Conservation (phyloP, 23 tunicate genomes). For the Ascidia mentula region DNA sequence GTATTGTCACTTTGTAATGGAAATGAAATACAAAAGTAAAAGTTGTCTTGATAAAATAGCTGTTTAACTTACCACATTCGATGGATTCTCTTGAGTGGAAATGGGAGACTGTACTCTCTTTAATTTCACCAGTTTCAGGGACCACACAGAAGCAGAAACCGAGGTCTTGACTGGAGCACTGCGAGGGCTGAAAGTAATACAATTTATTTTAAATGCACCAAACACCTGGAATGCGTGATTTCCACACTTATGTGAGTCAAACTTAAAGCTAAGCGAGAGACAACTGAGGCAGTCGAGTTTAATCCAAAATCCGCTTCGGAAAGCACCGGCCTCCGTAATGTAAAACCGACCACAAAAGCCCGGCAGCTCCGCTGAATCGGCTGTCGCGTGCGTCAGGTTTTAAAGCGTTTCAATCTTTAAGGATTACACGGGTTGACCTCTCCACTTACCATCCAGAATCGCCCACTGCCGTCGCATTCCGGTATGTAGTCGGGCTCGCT, state of each 20-base stretch:
- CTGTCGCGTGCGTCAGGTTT: neutral
- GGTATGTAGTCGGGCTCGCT: slow-evolving; percentile 56
- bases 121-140: slow-evolving; percentile 21
- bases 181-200: slow-evolving; percentile 41
- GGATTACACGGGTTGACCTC: neutral
- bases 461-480: slow-evolving; percentile 48
- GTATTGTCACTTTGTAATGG: too few relatives aligned
- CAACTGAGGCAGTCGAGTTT: neutral
- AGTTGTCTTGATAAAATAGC: neutral
- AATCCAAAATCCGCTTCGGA: neutral
- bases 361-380: neutral
- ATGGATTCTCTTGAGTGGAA: slow-evolving; percentile 45
- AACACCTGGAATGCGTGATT: too few relatives aligned
- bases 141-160: slow-evolving; percentile 67
- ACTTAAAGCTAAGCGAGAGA: too few relatives aligned
- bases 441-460: slow-evolving; percentile 46
- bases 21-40: neutral
- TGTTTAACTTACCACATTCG: slow-evolving; percentile 49
- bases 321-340: neutral
- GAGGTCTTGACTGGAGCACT: slow-evolving; percentile 49
- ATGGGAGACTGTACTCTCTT: slow-evolving; percentile 15
- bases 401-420: neutral
- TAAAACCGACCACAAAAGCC: neutral
- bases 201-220: too few relatives aligned
- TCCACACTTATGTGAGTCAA: too few relatives aligned